These are phyloP conservation scores for Crotalus horridus DNA, from an alignment of 2,113 vertebrate genomes.

Conservation along the genomic window DNA sequence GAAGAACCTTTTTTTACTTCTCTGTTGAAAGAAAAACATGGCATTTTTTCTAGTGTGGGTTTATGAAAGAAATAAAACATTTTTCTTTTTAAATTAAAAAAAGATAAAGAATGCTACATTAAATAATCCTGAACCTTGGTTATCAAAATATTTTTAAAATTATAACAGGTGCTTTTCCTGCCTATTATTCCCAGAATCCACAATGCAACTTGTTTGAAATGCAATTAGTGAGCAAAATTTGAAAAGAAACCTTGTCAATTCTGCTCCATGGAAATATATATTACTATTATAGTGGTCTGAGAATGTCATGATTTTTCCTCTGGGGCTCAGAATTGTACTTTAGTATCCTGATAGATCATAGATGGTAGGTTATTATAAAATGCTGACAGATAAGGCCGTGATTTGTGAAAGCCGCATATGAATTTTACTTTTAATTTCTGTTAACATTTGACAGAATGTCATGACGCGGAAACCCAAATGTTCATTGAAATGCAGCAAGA, in stretches of 20 bases:
- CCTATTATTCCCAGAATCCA: constrained; percentile 43
- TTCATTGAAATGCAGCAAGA: constrained; percentile 70
- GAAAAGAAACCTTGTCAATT: constrained; percentile 61
- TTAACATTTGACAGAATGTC: constrained; percentile 72
- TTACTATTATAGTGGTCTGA: constrained; percentile 59
- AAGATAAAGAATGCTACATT: constrained; percentile 38
- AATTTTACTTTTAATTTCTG: constrained; percentile 72
- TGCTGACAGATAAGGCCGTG: constrained; percentile 65
- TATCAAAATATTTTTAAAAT: constrained; percentile 57
- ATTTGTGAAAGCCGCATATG: constrained; percentile 67
- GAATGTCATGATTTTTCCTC: constrained; percentile 62
- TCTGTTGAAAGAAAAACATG: constrained; percentile 49
- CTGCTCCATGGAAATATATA: constrained; percentile 63
- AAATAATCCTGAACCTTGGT: constrained; percentile 55
- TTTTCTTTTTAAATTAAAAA: constrained; percentile 56
- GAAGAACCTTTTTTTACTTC: constrained; percentile 45
- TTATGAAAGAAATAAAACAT: constrained; percentile 48
- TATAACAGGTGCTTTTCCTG: constrained; percentile 38
- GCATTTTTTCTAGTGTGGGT: constrained; percentile 12
- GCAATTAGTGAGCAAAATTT: constrained; percentile 63
- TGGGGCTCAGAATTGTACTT: constrained; percentile 48
- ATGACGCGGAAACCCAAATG: constrained; percentile 63
- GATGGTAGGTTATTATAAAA: constrained; percentile 68
- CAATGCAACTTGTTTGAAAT: constrained; percentile 52
- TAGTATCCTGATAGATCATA: constrained; percentile 63